A percentile compares a stretch with the other conserved stretches of the same genome.
Evolutionary conservation across 2,888 invertebrate species (phyloP).

Genomic region (Scaeva pyrastri): DNA sequence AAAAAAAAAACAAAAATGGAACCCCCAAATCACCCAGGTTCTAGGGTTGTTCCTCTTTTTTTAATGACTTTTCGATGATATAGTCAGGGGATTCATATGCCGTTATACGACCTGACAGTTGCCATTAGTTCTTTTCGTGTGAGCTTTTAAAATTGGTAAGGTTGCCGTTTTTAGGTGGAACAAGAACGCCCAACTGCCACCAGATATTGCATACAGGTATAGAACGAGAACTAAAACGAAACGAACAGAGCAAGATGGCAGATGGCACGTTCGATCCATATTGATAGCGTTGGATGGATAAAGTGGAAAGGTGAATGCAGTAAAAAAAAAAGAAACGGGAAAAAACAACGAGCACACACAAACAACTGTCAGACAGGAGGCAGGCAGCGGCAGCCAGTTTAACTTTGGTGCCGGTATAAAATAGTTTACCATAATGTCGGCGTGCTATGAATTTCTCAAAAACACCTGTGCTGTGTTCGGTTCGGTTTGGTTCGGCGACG

Average conservation of each 20-base stretch:
- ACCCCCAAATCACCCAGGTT: background rate
- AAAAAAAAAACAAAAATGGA: background rate
- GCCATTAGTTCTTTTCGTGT: conserved; percentile 43
- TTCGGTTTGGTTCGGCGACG: too few relatives aligned
- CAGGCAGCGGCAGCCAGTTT: conserved; percentile 28
- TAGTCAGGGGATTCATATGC: conserved; percentile 17
- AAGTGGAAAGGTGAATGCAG: conserved; percentile 6
- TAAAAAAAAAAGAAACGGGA: conserved; percentile 26
- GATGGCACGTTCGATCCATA: conserved; percentile 70
- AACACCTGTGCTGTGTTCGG: background rate
- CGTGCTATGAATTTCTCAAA: conserved; percentile 68
- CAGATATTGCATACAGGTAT: background rate
- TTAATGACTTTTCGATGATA: conserved; percentile 58
- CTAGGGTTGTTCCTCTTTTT: conserved; percentile 3
- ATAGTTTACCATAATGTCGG: conserved; percentile 70
- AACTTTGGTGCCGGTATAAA: conserved; percentile 60
- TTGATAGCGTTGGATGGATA: conserved; percentile 49
- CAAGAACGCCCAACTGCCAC: background rate
- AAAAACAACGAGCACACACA: background rate
- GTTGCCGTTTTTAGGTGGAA: conserved; percentile 30
- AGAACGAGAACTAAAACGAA: conserved; percentile 26
- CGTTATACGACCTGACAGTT: conserved; percentile 22
- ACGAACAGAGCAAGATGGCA: too few relatives aligned
- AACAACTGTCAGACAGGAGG: background rate
- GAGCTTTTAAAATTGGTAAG: conserved; percentile 64